A percentile compares a stretch with the other conserved stretches of the same genome.
Conservation (phyloP, 2,113 vertebrate genomes). For the Gasterosteus nipponicus region DNA sequence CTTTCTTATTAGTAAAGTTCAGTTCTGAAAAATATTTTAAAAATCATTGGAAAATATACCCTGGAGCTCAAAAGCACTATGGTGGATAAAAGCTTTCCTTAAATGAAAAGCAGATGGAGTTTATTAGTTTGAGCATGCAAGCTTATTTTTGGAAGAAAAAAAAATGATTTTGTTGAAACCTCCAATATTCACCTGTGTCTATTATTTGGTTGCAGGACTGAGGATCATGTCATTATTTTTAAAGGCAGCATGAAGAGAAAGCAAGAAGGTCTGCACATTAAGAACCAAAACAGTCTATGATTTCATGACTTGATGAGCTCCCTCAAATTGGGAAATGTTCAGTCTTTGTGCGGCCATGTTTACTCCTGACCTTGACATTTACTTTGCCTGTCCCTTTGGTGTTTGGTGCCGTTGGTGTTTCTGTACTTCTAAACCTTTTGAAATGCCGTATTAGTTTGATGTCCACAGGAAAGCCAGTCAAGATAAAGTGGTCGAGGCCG, state of each 20-base stretch:
- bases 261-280: constrained; percentile 9
- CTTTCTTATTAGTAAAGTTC: not conserved
- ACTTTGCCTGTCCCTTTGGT: not conserved
- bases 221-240: constrained; percentile 18
- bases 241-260: not conserved
- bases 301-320: not conserved
- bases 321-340: not conserved
- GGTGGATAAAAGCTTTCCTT: constrained; percentile 7
- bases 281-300: not conserved
- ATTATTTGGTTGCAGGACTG: constrained; percentile 11
- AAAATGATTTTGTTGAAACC: constrained; percentile 6
- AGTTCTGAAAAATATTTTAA: not conserved
- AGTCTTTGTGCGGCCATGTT: not conserved
- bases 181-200: constrained; percentile 15
- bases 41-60: not conserved
- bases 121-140: constrained; percentile 4
- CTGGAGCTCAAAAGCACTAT: not conserved
- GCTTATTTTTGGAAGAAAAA: not conserved
- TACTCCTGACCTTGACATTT: constrained; percentile 2
- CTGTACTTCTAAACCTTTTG: not conserved
- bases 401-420: not conserved
- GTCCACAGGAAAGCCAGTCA: not conserved
- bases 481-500: not conserved
- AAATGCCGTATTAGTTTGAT: not conserved
- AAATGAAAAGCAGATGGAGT: constrained; percentile 14